Evolutionary conservation across 2,113 vertebrate genomes (phyloP), one percentile per base, ranked within the genome.

Genomic region (Nibea albiflora): DNA sequence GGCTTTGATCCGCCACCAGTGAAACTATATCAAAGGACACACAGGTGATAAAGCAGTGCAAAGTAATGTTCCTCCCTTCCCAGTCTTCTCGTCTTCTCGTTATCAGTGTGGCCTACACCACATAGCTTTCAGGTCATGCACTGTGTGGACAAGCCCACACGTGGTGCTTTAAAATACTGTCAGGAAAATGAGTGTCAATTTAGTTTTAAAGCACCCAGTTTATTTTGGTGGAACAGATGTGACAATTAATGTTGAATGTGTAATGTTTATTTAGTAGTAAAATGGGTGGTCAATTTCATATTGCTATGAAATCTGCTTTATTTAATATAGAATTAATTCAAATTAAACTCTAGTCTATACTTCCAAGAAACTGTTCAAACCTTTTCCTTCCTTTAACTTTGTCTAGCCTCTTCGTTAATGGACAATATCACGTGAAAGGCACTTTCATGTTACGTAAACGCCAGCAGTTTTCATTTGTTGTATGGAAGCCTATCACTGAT

Each of bases 11-110:
- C 49, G 68, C 81, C 75, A 64, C 63, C 83, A 88, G 86, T 78
- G 84, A 86, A 90, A 87, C 86, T 12, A 53, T 93, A 92, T 92
- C 94, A 94, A 93, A 95, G 94, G 88, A 61, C 91, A 90, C 44
- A 3, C 53, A 85, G 87, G 90, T 88, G 88, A 92, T 91, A 94
- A 95, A 93, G 88, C 73, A 44, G 53, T 17, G 66, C 82, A 49
- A 75, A 12, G 83, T 83, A 64, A 83, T 85, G 35, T 67, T 76
- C 71, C 78, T 73, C 90, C 86, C 76, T 82, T 66, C 71, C 76
- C 44, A 63, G 73, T 73, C 83, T 61, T 63, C 65, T 58, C 10
- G 46, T 78, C 73, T 80, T 79, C 50, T 19, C 31, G 81, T 92
- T 92, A 93, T 93, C 90, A 84, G 85, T 2, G 39, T 83, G 86